Evolutionary conservation across 2,797 vertebrate genomes (phyloP), one percentile per base, ranked within the genome.

Genomic region (Margarornis squamiger): DNA sequence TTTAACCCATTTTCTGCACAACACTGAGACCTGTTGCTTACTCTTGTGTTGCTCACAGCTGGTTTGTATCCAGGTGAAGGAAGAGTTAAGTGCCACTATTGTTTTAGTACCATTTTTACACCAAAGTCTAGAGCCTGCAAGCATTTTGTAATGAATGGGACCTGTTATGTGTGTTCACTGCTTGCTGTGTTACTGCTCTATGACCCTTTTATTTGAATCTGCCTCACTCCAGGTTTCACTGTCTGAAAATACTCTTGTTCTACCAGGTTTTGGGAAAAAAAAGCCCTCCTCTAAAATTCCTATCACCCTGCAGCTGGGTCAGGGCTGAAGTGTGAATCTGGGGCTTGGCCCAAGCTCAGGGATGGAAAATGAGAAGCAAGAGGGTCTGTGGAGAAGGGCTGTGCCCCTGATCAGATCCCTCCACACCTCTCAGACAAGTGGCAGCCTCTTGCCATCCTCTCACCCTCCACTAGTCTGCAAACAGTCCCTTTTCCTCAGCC

Each of bases 361-460:
- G 54, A 8, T 67, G 54, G 61, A 38, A 61, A 67, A 79, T 22
- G 36, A n/a, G 41, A 43, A 79, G 9, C 7, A 48, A 5, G 7
- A 10, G 24, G 27, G 9, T 2, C 19, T 38, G 32, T n/a, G 51
- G 38, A 57, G 32, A 36, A 63, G 19, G 6, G 57, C 7, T 51
- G 43, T 70, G 38, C 43, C 16, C 57, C 58, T 49, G 29, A 36
- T 14, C 19, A 5, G 8, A 38, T 21, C 45, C 22, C 36, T 61
- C 54, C 2, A 1, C 66, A 19, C 13, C 54, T 36, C 62, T 14
- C 14, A 1, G 51, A 4, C 10, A 29, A 16, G 9, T 3, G 4
- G 0, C 1, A 43, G 20, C 38, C 41, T 65, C 88, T 68, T 2
- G 1, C 21, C 21, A 2, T 19, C 72, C 51, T 88, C 59, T 8